Percentiles rank a stretch among this genome's conserved stretches.
Conservation (phyloP, 2,888 invertebrate genomes). For the Tetragonula carbonaria region DNA sequence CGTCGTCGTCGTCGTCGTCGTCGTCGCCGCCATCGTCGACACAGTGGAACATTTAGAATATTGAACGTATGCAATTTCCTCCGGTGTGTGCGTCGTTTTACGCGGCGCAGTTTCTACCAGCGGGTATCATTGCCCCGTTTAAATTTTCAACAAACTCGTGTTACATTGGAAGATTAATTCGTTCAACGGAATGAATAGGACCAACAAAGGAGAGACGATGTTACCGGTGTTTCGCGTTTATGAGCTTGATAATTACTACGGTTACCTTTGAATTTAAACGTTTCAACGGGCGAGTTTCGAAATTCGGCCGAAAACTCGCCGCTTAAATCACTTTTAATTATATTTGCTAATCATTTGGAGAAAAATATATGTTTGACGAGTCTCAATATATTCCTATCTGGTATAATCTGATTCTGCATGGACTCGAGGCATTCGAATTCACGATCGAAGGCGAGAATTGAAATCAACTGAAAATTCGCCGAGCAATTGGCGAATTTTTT, state of each 20-base stretch:
- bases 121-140: background rate
- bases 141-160: conserved; percentile 21
- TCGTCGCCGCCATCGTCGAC: background rate
- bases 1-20: no score
- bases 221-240: background rate
- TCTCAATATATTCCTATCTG: no score
- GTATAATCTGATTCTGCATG: no score
- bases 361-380: background rate
- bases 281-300: background rate
- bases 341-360: background rate
- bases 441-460: no score
- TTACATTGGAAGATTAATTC: conserved; percentile 18
- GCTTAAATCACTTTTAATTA: background rate
- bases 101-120: background rate
- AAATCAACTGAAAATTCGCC: background rate
- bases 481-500: background rate
- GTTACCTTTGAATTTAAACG: background rate
- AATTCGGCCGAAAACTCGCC: background rate
- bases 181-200: background rate
- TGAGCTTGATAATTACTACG: conserved; percentile 2
- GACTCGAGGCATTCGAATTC: no score
- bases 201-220: background rate
- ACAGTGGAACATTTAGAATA: conserved; percentile 3
- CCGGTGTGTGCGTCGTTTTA: background rate
- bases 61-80: conserved; percentile 1